Evolutionary conservation across 1,140 invertebrate genomes (phyloP).

Genomic region (Ips typographus): DNA sequence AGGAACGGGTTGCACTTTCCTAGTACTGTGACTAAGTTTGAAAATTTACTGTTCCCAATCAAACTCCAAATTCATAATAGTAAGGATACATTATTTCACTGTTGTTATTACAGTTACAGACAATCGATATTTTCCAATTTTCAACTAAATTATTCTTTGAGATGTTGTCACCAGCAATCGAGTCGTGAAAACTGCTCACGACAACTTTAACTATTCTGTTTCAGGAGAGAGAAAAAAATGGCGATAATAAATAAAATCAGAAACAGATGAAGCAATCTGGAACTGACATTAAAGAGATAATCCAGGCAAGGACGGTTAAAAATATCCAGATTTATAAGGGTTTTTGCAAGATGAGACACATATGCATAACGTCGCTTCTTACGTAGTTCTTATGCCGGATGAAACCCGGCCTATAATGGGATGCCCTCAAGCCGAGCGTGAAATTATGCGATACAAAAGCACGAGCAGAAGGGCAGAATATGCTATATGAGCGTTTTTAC

Average conservation of each 20-base stretch:
- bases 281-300: slow-evolving; percentile 30
- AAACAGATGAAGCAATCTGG: slow-evolving; percentile 21
- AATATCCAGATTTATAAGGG: slow-evolving; percentile 28
- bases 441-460: slow-evolving; percentile 32
- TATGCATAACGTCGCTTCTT: slow-evolving; percentile 26
- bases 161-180: no score
- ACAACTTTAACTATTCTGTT: no score
- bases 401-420: slow-evolving; percentile 23
- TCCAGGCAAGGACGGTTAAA: slow-evolving; percentile 14
- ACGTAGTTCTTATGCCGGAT: slow-evolving; percentile 25
- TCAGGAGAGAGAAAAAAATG: no score
- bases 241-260: background rate
- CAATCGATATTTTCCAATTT: no score
- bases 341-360: slow-evolving; percentile 27
- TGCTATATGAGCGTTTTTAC: slow-evolving; percentile 13
- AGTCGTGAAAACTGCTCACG: no score
- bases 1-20: no score
- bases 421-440: slow-evolving; percentile 25
- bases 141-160: no score
- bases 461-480: slow-evolving; percentile 21
- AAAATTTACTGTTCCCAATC: no score
- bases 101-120: no score
- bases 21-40: no score
- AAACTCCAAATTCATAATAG: no score
- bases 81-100: no score